Evolutionary conservation across 2,888 invertebrate species (phyloP), one percentile per base, ranked within the genome.

Genomic region (Tiliacea citrago): DNA sequence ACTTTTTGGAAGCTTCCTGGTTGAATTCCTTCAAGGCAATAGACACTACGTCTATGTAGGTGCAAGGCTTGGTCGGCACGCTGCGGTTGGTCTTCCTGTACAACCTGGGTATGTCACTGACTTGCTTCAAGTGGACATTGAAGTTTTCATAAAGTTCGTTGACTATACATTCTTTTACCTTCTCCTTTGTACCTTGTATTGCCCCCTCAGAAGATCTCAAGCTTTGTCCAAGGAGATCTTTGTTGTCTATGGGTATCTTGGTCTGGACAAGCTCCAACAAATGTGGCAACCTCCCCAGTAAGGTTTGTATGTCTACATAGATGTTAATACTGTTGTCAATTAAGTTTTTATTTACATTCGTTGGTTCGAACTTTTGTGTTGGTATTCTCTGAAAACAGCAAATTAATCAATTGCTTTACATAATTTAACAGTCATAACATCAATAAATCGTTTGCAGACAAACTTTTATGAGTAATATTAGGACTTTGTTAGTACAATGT

Each of bases 21-120:
- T 97, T 93, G 90, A 98, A 98, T 75, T 97, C 96, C 16, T 94
- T 92, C 68, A 98, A 94, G 5, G 97, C 97, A 77, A 96, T 97
- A 0, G 97, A 89, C 85, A 98, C 97, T 75, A 97, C 96, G 58
- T 97, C 97, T n/a, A 98, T 97, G 91, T 99, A 99, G 29, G 97
- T 93, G 82, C 99, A 99, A 53, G 98, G 97, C 88, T 98, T 98
- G 1, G 97, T 97, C 0, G 99, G 99, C 45, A 98, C 97, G 86
- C 98, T 99, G 81, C 99, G 97, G 92, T 99, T 99, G 0, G 99
- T 99, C 93, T 99, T 98, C 72, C 99, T 97, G 93, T 99, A 99
- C 73, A 99, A 95, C 81, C 99, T 97, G 4, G 99, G 99, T 93
- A 99, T 98, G 92, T 99, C 99, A 86, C 98, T 98, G 8, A 99